Evolutionary conservation across 2,888 invertebrate species (phyloP).

Genomic region (Cheilosia vulpina): DNA sequence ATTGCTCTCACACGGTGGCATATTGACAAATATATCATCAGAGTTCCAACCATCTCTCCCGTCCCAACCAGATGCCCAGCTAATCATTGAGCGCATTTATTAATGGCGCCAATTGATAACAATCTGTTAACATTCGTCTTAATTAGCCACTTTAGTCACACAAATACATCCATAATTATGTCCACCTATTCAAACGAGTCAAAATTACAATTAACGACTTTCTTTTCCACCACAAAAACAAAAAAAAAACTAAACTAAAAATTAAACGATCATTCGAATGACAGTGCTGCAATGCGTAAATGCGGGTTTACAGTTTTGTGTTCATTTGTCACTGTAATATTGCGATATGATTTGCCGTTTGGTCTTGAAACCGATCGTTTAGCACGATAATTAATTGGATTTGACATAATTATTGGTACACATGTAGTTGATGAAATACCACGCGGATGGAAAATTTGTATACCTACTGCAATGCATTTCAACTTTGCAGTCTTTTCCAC

Average conservation of each 20-base stretch:
- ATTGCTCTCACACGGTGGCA: not conserved
- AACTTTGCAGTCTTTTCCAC: not conserved
- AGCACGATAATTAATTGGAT: conserved; percentile 35
- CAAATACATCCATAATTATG: conserved; percentile 9
- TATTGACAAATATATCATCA: not conserved
- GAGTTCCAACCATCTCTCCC: not conserved
- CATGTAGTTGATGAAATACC: conserved; percentile 24
- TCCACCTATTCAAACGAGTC: conserved; percentile 16
- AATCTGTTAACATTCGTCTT: conserved; percentile 12
- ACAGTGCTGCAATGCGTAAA: not conserved
- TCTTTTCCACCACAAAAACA: conserved; percentile 2
- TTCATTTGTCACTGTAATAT: conserved; percentile 20
- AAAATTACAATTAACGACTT: conserved; percentile 16
- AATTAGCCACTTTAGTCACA: conserved; percentile 4
- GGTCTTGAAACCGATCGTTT: conserved; percentile 4
- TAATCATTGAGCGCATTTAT: not conserved
- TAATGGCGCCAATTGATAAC: conserved; percentile 5
- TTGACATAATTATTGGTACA: conserved; percentile 25
- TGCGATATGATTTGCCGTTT: not conserved
- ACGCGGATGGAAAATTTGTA: conserved; percentile 1
- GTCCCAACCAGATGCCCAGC: not conserved
- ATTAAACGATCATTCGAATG: not conserved
- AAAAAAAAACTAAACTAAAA: not conserved
- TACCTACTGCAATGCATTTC: not conserved
- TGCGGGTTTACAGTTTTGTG: not conserved